Evolutionary conservation across 2,797 vertebrate genomes (phyloP).

Genomic region (Rhinoraja longicauda): DNA sequence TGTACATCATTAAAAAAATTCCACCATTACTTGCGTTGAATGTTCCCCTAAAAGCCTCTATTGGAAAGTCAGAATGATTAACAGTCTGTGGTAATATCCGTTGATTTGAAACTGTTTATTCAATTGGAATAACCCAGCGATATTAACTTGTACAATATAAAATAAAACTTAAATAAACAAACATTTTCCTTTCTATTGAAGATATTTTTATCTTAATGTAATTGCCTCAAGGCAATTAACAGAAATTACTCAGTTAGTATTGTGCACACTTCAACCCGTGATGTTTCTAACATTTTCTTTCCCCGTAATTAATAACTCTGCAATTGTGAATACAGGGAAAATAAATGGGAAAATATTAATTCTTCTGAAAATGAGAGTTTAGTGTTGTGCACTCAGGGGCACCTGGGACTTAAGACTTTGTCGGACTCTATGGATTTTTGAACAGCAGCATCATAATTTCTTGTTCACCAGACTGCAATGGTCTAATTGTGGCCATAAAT

Average conservation of each 20-base stretch:
- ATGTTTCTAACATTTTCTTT: constrained; percentile 41
- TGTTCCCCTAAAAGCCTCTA: constrained; percentile 8
- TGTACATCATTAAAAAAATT: constrained; percentile 33
- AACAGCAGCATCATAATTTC: constrained; percentile 47
- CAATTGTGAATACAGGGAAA: constrained; percentile 47
- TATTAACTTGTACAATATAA: constrained; percentile 35
- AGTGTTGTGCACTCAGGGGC: constrained; percentile 40
- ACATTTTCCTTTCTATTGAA: constrained; percentile 15
- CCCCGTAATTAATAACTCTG: constrained; percentile 53
- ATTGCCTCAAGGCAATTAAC: constrained; percentile 33
- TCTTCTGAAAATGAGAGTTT: constrained; percentile 50
- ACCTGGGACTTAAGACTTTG: constrained; percentile 13
- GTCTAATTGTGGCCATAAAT: constrained; percentile 53
- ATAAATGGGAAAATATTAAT: constrained; percentile 50
- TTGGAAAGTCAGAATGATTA: constrained; percentile 36
- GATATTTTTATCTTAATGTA: constrained; percentile 19
- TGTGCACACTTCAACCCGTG: constrained; percentile 16
- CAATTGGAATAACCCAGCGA: constrained; percentile 35
- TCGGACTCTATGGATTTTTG: constrained; percentile 18
- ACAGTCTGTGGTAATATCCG: constrained; percentile 21
- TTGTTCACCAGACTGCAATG: constrained; percentile 52
- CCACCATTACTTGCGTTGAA: constrained; percentile 29
- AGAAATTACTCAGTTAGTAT: constrained; percentile 4
- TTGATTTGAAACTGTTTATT: constrained; percentile 32
- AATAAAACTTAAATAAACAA: constrained; percentile 18